Base-by-base conservation (phyloP, 2,888 invertebrate genomes). In the Endotricha flammealis region DNA sequence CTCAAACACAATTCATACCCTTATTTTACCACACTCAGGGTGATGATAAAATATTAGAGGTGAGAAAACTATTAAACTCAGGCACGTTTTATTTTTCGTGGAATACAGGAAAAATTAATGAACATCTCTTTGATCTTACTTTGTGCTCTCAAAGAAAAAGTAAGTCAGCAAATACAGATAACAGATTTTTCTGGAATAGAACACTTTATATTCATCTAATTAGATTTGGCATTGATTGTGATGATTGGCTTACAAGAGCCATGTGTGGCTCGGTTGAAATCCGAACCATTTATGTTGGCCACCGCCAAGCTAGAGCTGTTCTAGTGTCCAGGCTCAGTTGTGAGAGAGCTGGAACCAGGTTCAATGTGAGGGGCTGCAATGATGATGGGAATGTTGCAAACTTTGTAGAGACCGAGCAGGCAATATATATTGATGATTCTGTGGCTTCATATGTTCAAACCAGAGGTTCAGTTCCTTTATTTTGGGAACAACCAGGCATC, bases 331-430 rank as follows among this genome's bases (percentile, higher is more conserved):
- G 99, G 41, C 89, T 99, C 16, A 98, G 98, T 69, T 98, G 97
- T 81, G 99, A 99, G 82, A 89, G 99, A 53, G 99, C 99, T 36
- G 99, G 99, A 14, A 99, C 99, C 12, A 90, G 93, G 50, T 99
- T 99, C 72, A 98, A 99, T 87, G 98, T 99, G 0, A 89, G 99
- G 49, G 99, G 99, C n/a, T 95, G 95, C 47, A 99, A 99, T 80
- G 99, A 99, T 83, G 97, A 98, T 72, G 99, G 99, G 0, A 95
- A 98, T 87, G 99, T 99, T 9, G 99, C 99, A 1, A 99, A 99
- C 88, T 99, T 99, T 89, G 99, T 99, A 14, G 99, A 99, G 90
- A 99, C 99, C 1, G 99, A 99, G 81, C 99, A 99, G 88, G 95
- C 97, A 9, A 94, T 97, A 54, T 95, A 92, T 66, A 89, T 96